Base-by-base conservation (phyloP, 2,888 invertebrate species). In the Ischnura elegans region DNA sequence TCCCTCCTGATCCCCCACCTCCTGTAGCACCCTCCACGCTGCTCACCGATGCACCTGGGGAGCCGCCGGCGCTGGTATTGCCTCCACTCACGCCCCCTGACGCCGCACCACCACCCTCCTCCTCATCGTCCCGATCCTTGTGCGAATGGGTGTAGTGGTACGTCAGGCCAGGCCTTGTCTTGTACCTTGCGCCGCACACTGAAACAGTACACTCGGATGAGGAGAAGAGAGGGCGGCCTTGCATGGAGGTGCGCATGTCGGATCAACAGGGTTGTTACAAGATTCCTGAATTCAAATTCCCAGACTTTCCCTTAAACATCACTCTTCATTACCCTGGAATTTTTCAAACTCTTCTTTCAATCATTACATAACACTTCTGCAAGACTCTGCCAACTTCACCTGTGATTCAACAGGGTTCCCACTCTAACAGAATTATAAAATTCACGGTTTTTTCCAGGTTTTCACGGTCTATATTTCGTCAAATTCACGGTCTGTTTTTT, bases 181-280 rank as follows among this genome's bases (percentile, higher is more conserved):
- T 99, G 98, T 99, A 99, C 96, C 99, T 98, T 95, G 98, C 98
- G 96, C 98, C 98, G 97, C 99, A 99, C 96, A 98, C 98, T 98
- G 97, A 96, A 97, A 96, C 96, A 96, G 95, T 94, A 94, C 93
- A 85, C 93, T 93, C 29, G 47, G 47, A 86, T 93, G 90, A 90
- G 43, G 90, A 90, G 90, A 90, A 90, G 61, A 87, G 90, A 61
- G 90, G 90, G 76, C 36, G 76, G 76, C 36, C 76, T 76, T 76
- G 76, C 36, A 16, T 61, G 29, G 25, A 36, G 90, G 61, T 36
- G 90, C 61, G n/a, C 61, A 45, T 45, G 43, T 43, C n/a, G 90
- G 90, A n/a, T 61, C 36, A 87, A 21, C 29, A 16, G 19, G n/a
- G n/a, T n/a, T n/a, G n/a, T n/a, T n/a, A n/a, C n/a, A n/a, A n/a